phyloP scores from a whole-genome alignment of 2,888 invertebrate species.

The Pogonocherus hispidulus region DNA sequence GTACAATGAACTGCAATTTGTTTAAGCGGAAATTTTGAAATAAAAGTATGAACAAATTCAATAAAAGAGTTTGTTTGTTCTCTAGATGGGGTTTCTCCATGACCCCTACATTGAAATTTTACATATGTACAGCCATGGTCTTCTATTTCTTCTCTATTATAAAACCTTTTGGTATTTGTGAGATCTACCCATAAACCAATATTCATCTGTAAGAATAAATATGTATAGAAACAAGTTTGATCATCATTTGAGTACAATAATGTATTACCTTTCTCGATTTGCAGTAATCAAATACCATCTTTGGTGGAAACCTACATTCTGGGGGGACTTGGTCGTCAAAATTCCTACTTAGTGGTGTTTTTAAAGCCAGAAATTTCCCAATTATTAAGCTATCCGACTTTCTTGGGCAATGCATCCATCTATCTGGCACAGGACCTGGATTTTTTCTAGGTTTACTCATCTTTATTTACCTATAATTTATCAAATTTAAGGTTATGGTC shows the following conservation, averaged over 20 bases:
- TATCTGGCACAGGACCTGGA: conserved; percentile 82
- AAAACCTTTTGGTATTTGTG: conserved; percentile 95
- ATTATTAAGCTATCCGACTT: conserved; percentile 81
- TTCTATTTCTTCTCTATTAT: conserved; percentile 86
- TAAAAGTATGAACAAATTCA: conserved; percentile 82
- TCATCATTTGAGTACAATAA: neutral
- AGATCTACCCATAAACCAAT: conserved; percentile 97
- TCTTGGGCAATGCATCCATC: conserved; percentile 91
- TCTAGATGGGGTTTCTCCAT: conserved; percentile 89
- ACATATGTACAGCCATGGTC: conserved; percentile 84
- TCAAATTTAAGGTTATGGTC: conserved; percentile 31
- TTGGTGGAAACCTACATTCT: conserved; percentile 86
- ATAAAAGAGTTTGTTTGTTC: conserved; percentile 92
- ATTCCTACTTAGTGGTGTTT: conserved; percentile 88
- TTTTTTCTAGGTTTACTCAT: conserved; percentile 61
- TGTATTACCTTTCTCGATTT: conserved; percentile 80
- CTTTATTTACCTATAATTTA: conserved; percentile 36
- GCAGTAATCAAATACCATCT: conserved; percentile 87
- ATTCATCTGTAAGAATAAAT: conserved; percentile 74
- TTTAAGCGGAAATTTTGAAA: conserved; percentile 83
- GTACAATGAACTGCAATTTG: conserved; percentile 92
- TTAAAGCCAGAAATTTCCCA: conserved; percentile 92
- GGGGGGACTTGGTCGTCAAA: conserved; percentile 90
- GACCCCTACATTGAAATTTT: conserved; percentile 91
- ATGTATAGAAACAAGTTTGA: neutral